Evolutionary conservation across 1,140 invertebrate species (phyloP), one percentile per base, ranked within the genome.

Genomic region (Drosophila paulistorum): DNA sequence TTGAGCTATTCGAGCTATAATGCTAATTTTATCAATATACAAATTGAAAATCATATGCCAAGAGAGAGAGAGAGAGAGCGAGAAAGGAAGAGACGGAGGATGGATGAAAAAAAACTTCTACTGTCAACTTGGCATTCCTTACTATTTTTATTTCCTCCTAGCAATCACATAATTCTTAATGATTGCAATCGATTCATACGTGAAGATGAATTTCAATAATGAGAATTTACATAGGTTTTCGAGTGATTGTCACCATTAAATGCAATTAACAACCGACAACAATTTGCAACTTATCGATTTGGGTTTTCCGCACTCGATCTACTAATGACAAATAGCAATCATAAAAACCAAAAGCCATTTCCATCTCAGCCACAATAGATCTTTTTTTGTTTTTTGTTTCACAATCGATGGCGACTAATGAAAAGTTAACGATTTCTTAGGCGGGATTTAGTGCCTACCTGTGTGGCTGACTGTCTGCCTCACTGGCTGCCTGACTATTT

Each of bases 11-110:
- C 70, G 83, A 79, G 62, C 42, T 26, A 55, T 54, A 59, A 57
- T 77, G 83, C 62, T 86, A 86, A 86, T 87, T 86, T 65, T 39
- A 23, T 75, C 33, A 30, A 58, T 77, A 83, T 87, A 82, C 65
- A 65, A 65, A 64, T 66, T 67, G 65, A 67, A 45, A 70, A 64
- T 67, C 55, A 74, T 35, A 14, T 57, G 7, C 1, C 5, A 5
- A 30, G 0, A 17, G 3, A 17, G 6, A n/a, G 26, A 57, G 10
- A 33, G 35, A 37, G 9, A 35, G 4, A 14, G 61, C 26, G 37
- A 35, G 66, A 63, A 62, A 3, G 7, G 0, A 2, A 48, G 35
- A 1, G 20, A 23, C 57, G 48, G 37, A 35, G 66, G 68, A 10
- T 9, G 0, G 13, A n/a, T 9, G 42, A 2, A 48, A 2, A 48